Conservation (phyloP, 2,113 vertebrate genomes). For the Setophaga kirtlandii region DNA sequence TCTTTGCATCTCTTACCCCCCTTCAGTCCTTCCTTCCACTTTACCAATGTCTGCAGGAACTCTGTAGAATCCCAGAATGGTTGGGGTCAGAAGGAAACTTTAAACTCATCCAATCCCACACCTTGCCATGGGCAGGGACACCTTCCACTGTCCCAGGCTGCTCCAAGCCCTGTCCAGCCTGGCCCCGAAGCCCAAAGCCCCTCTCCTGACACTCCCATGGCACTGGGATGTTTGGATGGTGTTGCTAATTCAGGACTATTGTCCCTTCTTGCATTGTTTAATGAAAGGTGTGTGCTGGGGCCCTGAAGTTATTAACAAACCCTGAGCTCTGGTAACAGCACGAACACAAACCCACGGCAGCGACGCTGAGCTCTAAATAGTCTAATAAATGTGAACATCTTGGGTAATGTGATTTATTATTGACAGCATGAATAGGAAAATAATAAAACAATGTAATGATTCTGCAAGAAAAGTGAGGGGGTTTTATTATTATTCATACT, state of each 20-base stretch:
- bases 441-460: conserved; percentile 65
- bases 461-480: conserved; percentile 57
- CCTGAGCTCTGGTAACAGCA: background rate
- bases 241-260: background rate
- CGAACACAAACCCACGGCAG: background rate
- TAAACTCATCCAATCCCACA: background rate
- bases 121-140: background rate
- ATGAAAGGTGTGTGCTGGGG: background rate
- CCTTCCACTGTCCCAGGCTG: background rate
- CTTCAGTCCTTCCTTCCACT: background rate
- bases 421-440: conserved; percentile 65
- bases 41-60: background rate
- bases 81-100: background rate
- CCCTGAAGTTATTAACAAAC: background rate
- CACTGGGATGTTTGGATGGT: background rate
- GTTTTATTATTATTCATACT: conserved; percentile 59
- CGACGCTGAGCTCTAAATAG: conserved; percentile 48
- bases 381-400: conserved; percentile 69
- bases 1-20: background rate
- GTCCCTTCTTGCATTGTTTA: background rate
- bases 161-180: background rate
- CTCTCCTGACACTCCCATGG: background rate
- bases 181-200: background rate
- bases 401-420: conserved; percentile 65
- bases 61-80: background rate